Percentiles rank a stretch among this genome's conserved stretches.
These are phyloP conservation scores for Rhea americana DNA, from an alignment of 2,113 vertebrate genomes.

Conservation along the genomic window DNA sequence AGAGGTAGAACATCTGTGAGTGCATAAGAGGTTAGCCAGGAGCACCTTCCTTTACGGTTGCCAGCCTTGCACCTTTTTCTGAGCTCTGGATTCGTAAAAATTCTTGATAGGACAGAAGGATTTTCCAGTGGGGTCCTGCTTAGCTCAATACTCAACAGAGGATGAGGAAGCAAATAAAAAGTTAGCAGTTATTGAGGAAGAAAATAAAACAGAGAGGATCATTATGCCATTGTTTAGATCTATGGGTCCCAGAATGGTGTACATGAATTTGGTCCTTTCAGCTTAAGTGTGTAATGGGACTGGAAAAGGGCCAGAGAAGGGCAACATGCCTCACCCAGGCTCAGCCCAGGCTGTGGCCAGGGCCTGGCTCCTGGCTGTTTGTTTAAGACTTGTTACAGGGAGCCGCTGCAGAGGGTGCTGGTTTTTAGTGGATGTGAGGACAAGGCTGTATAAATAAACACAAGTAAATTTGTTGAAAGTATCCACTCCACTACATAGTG, in stretches of 20 bases:
- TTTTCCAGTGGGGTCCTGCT: background rate
- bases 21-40: background rate
- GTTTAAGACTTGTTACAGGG: background rate
- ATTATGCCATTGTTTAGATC: background rate
- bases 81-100: background rate
- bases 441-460: conserved; percentile 41
- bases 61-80: background rate
- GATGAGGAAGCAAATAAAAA: accelerated
- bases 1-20: background rate
- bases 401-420: background rate
- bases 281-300: background rate
- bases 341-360: background rate
- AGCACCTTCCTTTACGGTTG: background rate
- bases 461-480: conserved; percentile 30
- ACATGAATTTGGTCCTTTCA: background rate
- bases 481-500: background rate
- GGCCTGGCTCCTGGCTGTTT: background rate
- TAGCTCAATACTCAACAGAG: background rate
- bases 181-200: background rate
- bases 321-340: background rate
- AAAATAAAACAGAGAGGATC: accelerated
- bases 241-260: background rate
- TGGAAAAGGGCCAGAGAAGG: background rate
- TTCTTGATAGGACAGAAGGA: accelerated
- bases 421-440: background rate